Evolutionary conservation across 2,888 invertebrate species (phyloP).

Genomic region (Tigriopus californicus): DNA sequence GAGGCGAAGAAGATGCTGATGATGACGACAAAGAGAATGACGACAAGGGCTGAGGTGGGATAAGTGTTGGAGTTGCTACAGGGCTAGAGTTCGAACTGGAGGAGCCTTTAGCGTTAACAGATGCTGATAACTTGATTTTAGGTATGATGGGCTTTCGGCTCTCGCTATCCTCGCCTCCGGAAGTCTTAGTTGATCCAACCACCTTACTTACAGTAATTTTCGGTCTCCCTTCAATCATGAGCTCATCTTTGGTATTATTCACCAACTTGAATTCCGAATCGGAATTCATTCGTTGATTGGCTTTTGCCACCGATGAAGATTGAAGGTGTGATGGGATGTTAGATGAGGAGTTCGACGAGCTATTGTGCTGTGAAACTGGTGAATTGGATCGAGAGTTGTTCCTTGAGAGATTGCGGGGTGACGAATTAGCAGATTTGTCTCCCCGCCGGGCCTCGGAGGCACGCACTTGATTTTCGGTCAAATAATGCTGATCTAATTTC

Average conservation of each 20-base stretch:
- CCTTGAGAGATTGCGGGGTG: not conserved
- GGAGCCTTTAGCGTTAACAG: not conserved
- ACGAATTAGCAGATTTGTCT: not conserved
- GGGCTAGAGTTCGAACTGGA: not conserved
- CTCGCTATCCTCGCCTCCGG: not conserved
- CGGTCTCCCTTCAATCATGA: slow-evolving; percentile 5
- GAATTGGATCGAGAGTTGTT: not conserved
- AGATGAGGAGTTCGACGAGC: not conserved
- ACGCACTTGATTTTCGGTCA: not conserved
- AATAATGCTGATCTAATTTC: slow-evolving; percentile 12
- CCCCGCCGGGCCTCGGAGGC: not conserved
- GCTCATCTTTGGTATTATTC: not conserved
- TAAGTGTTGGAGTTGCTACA: not conserved
- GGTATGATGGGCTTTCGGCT: not conserved
- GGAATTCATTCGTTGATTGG: slow-evolving; percentile 19
- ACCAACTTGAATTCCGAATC: not conserved
- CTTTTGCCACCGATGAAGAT: not conserved
- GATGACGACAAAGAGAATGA: too few relatives aligned
- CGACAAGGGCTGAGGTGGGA: not conserved
- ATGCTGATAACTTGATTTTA: not conserved
- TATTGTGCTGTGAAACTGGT: not conserved
- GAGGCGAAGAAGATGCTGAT: not conserved
- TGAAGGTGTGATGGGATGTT: not conserved
- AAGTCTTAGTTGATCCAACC: not conserved
- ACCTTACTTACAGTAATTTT: slow-evolving; percentile 16